Base-by-base conservation (phyloP, 2,888 invertebrate species). In the Caenorhabditis doughertyi region DNA sequence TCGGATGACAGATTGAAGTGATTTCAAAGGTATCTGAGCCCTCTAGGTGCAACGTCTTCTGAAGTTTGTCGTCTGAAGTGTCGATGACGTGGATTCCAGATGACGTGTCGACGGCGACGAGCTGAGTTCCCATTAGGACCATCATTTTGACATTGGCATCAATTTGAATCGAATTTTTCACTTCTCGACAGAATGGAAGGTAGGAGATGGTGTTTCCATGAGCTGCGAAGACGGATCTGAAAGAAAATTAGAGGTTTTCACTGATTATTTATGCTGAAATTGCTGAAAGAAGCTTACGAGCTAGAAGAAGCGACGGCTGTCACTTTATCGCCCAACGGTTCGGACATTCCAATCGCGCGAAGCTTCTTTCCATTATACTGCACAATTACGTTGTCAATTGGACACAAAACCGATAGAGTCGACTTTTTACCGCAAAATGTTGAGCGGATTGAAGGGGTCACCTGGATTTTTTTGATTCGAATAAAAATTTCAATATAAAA, bases 1-100 rank as follows among this genome's bases (percentile, higher is more conserved):
- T 95, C 0, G 98, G 99, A 93, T 99, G 99, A 74, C 95, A 93
- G n/a, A 97, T 85, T 0, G 96, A 94, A 0, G 95, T 95, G 35
- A 98, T 94, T 89, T 94, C 93, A 91, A 98, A 98, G 4, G 81
- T 67, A 0, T 55, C 21, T 1, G 85, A 62, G 18, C 87, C 86
- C 47, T 89, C 90, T 9, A 90, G 32, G 21, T 87, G 85, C 8
- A 90, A 64, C 9, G 65, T 53, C 44, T 55, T 56, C 56, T 85
- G 76, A 21, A 60, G 44, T 21, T 64, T 56, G 9, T 25, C 18
- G n/a, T n/a, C 32, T 39, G 79, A 73, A 0, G 81, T 76, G 32
- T 90, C 88, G 27, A 89, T 76, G 29, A 90, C 85, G 8, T 67
- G 55, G 27, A 91, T 72, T 18, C 77, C 83, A 49, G 89, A 84